Evolutionary conservation across 2,797 vertebrate species (phyloP), one percentile per base, ranked within the genome.

Genomic region (Tadarida brasiliensis): DNA sequence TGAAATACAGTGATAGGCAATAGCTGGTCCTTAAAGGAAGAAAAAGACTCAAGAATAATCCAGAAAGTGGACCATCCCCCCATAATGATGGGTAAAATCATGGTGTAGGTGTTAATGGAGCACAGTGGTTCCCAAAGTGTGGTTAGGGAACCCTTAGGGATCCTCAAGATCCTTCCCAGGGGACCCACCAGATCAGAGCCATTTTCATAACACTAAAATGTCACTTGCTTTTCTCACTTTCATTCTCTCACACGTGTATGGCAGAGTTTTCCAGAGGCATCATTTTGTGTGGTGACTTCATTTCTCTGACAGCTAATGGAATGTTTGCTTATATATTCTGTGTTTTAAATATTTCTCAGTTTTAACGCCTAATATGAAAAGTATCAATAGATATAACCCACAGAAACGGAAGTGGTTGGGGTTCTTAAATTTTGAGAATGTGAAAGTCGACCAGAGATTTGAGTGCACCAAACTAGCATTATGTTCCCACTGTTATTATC

Each of bases 291-390:
- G 39, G 7, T 59, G 82, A 88, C 83, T 87, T 92, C 24, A 54
- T 88, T 47, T 22, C 33, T 70, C 65, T 85, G 65, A 65, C 11
- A 7, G 67, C 54, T 80, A 76, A 76, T 47, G n/a, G 51, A 88
- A 67, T 71, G 10, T 88, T n/a, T 88, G 20, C 49, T 47, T 56
- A 1, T 3, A 7, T 68, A 35, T 73, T 92, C 68, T 83, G 4
- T 68, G 51, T 57, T 76, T 56, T 35, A 22, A 87, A 35, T 11
- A 20, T n/a, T 92, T 94, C 61, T 84, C 35, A 24, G 89, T 81
- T 94, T 77, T 77, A 91, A 81, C 85, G 82, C 30, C 39, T 82
- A 67, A 67, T 71, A 24, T n/a, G 30, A 47, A 68, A 74, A 78
- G 61, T 80, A 59, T 76, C 67, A 84, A 33, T 54, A 91, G 28